Base-by-base conservation (phyloP, 1,140 invertebrate species). In the Matsumurasca onukii region DNA sequence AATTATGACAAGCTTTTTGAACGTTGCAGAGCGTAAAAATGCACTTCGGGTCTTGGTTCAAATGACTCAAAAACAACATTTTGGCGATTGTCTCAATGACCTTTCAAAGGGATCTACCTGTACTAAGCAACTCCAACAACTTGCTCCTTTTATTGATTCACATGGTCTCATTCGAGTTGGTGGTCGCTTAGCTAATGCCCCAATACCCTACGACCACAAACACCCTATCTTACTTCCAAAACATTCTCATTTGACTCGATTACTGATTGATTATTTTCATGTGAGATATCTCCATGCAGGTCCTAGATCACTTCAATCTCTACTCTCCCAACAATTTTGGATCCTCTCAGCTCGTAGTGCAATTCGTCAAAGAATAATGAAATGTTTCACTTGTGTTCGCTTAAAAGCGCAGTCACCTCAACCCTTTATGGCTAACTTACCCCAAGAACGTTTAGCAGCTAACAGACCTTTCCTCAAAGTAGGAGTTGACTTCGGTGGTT, bases 401-500 rank as follows among this genome's bases (percentile, higher is more conserved):
- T 34, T 70, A n/a, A 67, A 65, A 25, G 20, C 45, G 3, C 20
- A 2, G 2, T 24, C n/a, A 29, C 48, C 34, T 3, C 25, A 61
- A 24, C 57, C 25, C 13, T 24, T 61, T 9, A 61, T 61, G 57
- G 57, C 25, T 1, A n/a, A 20, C 22, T 61, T 61, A 24, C 57
- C 57, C 2, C 1, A 20, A 24, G 22, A 3, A 3, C n/a, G 57
- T 1, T n/a, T 61, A 29, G n/a, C 22, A 25, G n/a, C n/a, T 29
- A 22, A n/a, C 52, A 25, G 59, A n/a, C 70, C 74, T 13, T 75
- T 75, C 49, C 12, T 55, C 2, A 65, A 68, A 0, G 57, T 63
- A 20, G 67, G 66, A 17, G 45, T 74, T 0, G 71, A 75, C 31
- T 73, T 55, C 67, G 69, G 68, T 34, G 72, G 73, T 22, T 70